Conservation (phyloP, 2,113 vertebrate genomes). For the Phrynosoma blainvillii region DNA sequence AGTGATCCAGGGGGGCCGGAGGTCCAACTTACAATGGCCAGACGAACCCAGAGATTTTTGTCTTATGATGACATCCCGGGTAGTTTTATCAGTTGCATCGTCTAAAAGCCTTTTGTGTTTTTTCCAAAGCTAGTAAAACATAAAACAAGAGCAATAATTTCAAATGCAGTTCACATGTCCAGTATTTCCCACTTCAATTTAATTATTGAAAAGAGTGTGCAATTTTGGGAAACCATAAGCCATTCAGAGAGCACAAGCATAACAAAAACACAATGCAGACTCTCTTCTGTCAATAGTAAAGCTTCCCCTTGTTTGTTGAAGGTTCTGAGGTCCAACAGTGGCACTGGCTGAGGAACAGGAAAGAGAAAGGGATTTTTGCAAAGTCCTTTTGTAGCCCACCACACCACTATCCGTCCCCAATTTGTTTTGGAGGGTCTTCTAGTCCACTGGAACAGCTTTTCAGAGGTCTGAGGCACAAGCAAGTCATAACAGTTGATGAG, state of each 20-base stretch:
- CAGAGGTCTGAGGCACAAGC: neutral
- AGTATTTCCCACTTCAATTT: neutral
- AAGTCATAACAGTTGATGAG: too few relatives aligned
- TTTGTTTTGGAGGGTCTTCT: neutral
- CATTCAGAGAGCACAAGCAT: neutral
- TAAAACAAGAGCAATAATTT: constrained; percentile 13
- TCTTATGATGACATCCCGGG: constrained; percentile 22
- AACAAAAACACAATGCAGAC: neutral
- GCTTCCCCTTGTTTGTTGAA: neutral
- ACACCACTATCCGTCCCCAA: neutral
- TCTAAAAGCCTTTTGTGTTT: neutral
- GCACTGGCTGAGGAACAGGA: neutral
- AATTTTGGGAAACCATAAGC: neutral
- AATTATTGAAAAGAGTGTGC: neutral
- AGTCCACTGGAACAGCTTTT: neutral
- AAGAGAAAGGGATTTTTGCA: neutral
- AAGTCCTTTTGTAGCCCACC: neutral
- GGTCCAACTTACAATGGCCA: constrained; percentile 56
- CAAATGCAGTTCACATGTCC: constrained; percentile 18
- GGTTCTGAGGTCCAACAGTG: neutral
- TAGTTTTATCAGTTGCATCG: constrained; percentile 39
- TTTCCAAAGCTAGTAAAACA: constrained; percentile 5
- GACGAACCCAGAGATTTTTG: constrained; percentile 31
- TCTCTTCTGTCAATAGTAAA: neutral
- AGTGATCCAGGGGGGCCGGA: constrained; percentile 25